Evolutionary conservation across 2,888 invertebrate species (phyloP), one percentile per base, ranked within the genome.

Genomic region (Anthrax anthrax): DNA sequence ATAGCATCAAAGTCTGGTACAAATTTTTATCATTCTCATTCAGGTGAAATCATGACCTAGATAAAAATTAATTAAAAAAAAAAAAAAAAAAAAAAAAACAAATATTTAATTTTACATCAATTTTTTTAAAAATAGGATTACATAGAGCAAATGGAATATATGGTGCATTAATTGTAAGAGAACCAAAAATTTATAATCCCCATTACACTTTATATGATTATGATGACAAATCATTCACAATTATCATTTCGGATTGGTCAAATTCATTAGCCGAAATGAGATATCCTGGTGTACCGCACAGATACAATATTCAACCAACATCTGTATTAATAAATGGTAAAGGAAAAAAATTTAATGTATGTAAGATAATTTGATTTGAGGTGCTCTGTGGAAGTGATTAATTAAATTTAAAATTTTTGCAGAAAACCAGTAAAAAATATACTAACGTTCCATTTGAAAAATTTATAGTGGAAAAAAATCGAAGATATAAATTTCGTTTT

Each of bases 71-170:
- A n/a, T n/a, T n/a, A n/a, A n/a, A n/a, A n/a, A n/a, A n/a, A n/a
- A n/a, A n/a, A n/a, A n/a, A n/a, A n/a, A n/a, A n/a, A n/a, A n/a
- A n/a, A n/a, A n/a, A n/a, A n/a, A n/a, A n/a, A n/a, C n/a, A n/a
- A n/a, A n/a, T n/a, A n/a, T n/a, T n/a, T n/a, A n/a, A n/a, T n/a
- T n/a, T n/a, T n/a, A n/a, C n/a, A n/a, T n/a, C n/a, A n/a, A n/a
- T n/a, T n/a, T n/a, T n/a, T n/a, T n/a, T n/a, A n/a, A n/a, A n/a
- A n/a, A n/a, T n/a, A 61, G 87, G 87, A 34, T 62, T 70, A 40
- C 88, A 89, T 67, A 71, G 88, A 43, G 81, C 81, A 2, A 88
- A 89, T 55, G 89, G 89, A 0, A 77, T 80, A 0, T 85, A 81
- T 48, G 88, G 89, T 0, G 72, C 81, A 0, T 70, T 88, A 46